Conservation (phyloP, 2,888 invertebrate species). For the Lasioglossum calceatum region DNA sequence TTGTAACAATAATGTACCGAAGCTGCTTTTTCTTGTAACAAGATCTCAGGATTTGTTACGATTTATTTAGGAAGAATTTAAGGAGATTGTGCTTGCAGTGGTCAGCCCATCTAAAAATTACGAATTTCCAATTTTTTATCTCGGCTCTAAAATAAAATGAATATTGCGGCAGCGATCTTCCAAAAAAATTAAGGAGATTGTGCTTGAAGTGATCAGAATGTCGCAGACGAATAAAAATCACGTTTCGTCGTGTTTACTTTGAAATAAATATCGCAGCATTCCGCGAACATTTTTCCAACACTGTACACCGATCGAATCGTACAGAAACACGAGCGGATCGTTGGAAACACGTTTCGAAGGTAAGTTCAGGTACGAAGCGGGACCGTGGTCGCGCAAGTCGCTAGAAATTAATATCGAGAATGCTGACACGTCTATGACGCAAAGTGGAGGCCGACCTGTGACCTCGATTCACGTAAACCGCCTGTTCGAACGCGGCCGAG, state of each 20-base stretch:
- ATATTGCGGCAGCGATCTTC: background rate
- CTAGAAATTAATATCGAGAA: constrained; percentile 44
- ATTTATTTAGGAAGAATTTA: background rate
- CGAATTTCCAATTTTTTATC: background rate
- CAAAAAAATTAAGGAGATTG: background rate
- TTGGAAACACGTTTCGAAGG: background rate
- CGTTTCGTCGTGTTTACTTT: background rate
- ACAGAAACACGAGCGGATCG: constrained; percentile 13
- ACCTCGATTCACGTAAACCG: constrained; percentile 56
- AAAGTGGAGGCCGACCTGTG: constrained; percentile 61
- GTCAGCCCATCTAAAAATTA: background rate
- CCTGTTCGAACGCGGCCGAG: constrained; percentile 32
- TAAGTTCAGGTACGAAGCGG: constrained; percentile 19
- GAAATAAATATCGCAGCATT: constrained; percentile 1
- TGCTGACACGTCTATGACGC: constrained; percentile 40
- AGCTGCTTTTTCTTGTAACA: too few relatives aligned
- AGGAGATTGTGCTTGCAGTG: background rate
- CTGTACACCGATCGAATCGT: background rate
- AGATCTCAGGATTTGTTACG: background rate
- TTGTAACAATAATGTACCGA: too few relatives aligned
- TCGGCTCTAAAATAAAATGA: background rate
- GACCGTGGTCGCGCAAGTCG: constrained; percentile 21
- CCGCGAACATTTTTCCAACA: background rate
- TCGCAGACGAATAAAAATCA: background rate
- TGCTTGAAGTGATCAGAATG: background rate